Evolutionary conservation across 2,797 vertebrate genomes (phyloP), one percentile per base, ranked within the genome.

Genomic region (Graptemys geographica): DNA sequence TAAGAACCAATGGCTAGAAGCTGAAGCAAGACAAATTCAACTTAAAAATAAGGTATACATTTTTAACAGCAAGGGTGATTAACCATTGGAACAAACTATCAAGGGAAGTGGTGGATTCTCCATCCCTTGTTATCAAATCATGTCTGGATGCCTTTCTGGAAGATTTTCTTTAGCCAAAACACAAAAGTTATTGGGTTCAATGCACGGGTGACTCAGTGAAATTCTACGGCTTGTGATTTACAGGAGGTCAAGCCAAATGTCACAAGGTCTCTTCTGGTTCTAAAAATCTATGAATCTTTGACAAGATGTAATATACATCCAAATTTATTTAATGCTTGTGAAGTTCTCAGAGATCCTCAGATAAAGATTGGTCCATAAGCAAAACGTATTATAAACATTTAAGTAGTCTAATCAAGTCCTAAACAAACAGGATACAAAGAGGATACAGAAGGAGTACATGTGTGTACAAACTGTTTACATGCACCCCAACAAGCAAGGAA

Each of bases 11-110:
- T 72, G 28, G 2, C 56, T 86, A 7, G 81, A 84, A 89, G 79
- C 74, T 83, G 89, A 83, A 94, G 33, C 11, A 18, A 83, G 51
- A 79, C 52, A 62, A 31, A 81, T 92, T 86, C 28, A 93, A 86
- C 81, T 52, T 2, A 83, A 27, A 79, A 82, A 89, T 83, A 74
- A 1, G 33, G 7, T 1, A 74, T 21, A 41, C 3, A 69, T 90
- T 89, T 95, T 89, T n/a, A 86, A 86, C 15, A 49, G 56, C 57
- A 0, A 84, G 23, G 6, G 1, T 69, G 28, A 89, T 96, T 87
- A 86, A 78, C 51, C 0, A 2, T 33, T 74, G 83, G 87, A 94
- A 89, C 55, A 84, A 89, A 59, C 18, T 55, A 37, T 49, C 69
- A 44, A 76, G n/a, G 59, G 52, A 89, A 90, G 7, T 53, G 57